Evolutionary conservation across 2,888 invertebrate genomes (phyloP).

Genomic region (Macrophya annulata): DNA sequence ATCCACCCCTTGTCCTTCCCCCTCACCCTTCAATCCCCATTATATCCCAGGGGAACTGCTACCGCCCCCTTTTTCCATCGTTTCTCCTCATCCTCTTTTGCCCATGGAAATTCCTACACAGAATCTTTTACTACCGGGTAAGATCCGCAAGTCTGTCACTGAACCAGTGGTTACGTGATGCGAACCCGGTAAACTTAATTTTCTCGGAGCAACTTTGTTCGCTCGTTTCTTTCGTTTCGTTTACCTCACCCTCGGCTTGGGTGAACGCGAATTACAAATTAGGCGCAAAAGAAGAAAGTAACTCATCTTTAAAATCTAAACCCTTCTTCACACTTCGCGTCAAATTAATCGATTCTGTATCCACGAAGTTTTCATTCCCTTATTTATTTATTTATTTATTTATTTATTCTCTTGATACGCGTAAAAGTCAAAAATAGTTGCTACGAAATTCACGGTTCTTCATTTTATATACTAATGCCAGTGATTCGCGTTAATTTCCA

Average conservation of each 20-base stretch:
- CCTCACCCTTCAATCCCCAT: constrained; percentile 54
- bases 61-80: constrained; percentile 50
- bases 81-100: constrained; percentile 47
- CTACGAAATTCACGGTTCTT: constrained; percentile 4
- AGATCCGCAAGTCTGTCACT: constrained; percentile 55
- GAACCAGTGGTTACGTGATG: constrained; percentile 62
- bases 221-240: constrained; percentile 37
- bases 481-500: constrained; percentile 62
- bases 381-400: background rate
- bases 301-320: background rate
- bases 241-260: constrained; percentile 1
- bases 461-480: constrained; percentile 54
- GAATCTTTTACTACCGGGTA: constrained; percentile 48
- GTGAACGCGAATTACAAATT: constrained; percentile 17
- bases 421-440: background rate
- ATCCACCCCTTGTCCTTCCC: constrained; percentile 60
- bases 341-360: constrained; percentile 7
- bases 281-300: background rate
- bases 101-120: constrained; percentile 33
- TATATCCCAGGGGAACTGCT: constrained; percentile 52
- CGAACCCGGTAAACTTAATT: constrained; percentile 63
- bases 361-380: background rate
- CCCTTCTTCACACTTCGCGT: background rate
- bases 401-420: background rate
- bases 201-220: constrained; percentile 55